Percentiles rank a stretch among this genome's conserved stretches.
phyloP scores from a whole-genome alignment of 2,888 invertebrate genomes.

The Drosophila pseudotalamancana region DNA sequence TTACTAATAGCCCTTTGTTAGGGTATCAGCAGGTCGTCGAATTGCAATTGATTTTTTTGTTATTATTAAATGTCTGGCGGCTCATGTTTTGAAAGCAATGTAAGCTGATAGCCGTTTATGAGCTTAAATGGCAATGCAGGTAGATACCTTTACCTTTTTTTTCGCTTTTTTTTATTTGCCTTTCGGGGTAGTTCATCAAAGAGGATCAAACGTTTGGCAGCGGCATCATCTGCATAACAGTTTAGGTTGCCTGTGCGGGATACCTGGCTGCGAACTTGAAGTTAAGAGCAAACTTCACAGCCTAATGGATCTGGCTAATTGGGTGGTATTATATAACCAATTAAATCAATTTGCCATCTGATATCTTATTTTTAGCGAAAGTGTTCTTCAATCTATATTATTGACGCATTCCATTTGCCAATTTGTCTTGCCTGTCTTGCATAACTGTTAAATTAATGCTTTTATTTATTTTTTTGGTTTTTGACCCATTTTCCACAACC shows the following conservation, averaged over 20 bases:
- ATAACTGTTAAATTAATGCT: constrained; percentile 10
- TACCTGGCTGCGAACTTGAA: constrained; percentile 12
- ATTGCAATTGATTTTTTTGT: neutral
- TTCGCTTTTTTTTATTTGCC: constrained; percentile 27
- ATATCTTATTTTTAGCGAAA: constrained; percentile 16
- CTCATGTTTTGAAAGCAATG: constrained; percentile 59
- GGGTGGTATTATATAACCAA: constrained; percentile 33
- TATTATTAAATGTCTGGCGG: constrained; percentile 46
- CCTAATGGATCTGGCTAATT: constrained; percentile 38
- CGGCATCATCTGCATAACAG: constrained; percentile 53
- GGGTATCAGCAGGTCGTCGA: constrained; percentile 16
- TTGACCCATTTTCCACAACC: neutral
- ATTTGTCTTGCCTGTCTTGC: constrained; percentile 16
- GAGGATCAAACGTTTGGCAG: constrained; percentile 59
- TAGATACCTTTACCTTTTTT: constrained; percentile 39
- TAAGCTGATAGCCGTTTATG: constrained; percentile 75
- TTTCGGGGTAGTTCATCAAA: constrained; percentile 56
- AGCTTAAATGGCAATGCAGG: constrained; percentile 74
- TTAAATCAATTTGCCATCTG: constrained; percentile 18
- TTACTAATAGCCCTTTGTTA: neutral
- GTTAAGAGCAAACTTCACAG: constrained; percentile 11
- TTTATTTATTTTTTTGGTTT: neutral
- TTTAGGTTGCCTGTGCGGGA: constrained; percentile 26
- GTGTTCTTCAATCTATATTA: too few species aligned
- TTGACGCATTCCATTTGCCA: neutral